Conservation (phyloP, 1,140 invertebrate species). For the Tachypleus tridentatus region DNA sequence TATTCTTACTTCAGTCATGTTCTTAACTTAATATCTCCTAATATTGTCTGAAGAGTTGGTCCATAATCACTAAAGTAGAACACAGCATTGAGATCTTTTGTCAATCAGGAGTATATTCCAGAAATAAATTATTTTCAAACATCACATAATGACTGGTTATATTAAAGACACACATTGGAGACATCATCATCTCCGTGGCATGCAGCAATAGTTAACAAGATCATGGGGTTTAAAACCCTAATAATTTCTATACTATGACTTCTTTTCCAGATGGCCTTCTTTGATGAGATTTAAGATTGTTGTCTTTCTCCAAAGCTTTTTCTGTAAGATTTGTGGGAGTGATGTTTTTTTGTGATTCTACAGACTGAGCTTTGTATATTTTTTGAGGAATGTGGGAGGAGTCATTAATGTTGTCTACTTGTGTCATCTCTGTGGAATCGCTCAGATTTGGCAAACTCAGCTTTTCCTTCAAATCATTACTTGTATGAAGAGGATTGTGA, state of each 20-base stretch:
- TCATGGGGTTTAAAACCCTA: too few relatives aligned
- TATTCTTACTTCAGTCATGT: too few relatives aligned
- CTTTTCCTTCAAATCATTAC: slow-evolving; percentile 17
- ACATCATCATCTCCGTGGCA: too few relatives aligned
- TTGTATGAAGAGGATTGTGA: slow-evolving; percentile 29
- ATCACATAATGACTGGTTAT: too few relatives aligned
- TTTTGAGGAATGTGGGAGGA: slow-evolving; percentile 15
- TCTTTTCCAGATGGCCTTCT: slow-evolving; percentile 15
- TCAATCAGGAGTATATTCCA: too few relatives aligned
- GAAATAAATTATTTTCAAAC: too few relatives aligned
- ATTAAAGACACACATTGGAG: too few relatives aligned
- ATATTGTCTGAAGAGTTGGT: too few relatives aligned
- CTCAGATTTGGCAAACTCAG: slow-evolving; percentile 14
- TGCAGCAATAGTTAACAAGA: too few relatives aligned
- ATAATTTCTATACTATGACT: slow-evolving; percentile 13
- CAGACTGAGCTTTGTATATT: slow-evolving; percentile 22
- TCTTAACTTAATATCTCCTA: too few relatives aligned
- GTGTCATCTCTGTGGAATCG: slow-evolving; percentile 27
- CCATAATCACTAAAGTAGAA: too few relatives aligned
- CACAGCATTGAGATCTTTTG: too few relatives aligned
- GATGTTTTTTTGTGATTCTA: slow-evolving; percentile 20
- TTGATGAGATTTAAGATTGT: slow-evolving; percentile 13
- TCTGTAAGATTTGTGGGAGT: slow-evolving; percentile 15
- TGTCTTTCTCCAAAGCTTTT: slow-evolving; percentile 23
- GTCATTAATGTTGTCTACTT: slow-evolving; percentile 26